Evolutionary conservation across 2,113 vertebrate genomes (phyloP).

Genomic region (Bufo gargarizans): DNA sequence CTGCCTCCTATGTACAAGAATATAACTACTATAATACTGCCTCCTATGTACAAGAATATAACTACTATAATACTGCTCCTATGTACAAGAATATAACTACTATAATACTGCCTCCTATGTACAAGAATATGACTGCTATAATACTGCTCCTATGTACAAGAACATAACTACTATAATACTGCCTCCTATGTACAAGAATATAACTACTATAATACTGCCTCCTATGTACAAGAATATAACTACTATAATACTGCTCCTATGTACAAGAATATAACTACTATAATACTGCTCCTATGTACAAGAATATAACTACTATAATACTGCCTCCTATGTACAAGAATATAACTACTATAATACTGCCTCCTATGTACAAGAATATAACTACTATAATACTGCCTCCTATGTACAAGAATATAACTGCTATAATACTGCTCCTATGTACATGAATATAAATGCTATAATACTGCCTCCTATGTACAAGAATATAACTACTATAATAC

Average conservation of each 20-base stretch:
- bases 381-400: background rate
- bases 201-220: no score
- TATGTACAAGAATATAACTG: constrained; percentile 5
- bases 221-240: no score
- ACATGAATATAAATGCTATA: constrained; percentile 2
- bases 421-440: background rate
- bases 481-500: constrained; percentile 5
- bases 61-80: constrained; percentile 5
- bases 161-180: constrained; percentile 6
- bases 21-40: constrained; percentile 4
- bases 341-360: no score
- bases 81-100: background rate
- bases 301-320: constrained; percentile 6
- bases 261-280: background rate
- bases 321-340: background rate
- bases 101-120: background rate
- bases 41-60: background rate
- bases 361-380: background rate
- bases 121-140: constrained; percentile 1
- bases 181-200: no score
- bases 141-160: background rate
- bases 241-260: background rate
- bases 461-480: constrained; percentile 1
- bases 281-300: background rate
- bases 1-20: background rate